phyloP scores from a whole-genome alignment of 2,797 vertebrate species.

The Halcyon badia region DNA sequence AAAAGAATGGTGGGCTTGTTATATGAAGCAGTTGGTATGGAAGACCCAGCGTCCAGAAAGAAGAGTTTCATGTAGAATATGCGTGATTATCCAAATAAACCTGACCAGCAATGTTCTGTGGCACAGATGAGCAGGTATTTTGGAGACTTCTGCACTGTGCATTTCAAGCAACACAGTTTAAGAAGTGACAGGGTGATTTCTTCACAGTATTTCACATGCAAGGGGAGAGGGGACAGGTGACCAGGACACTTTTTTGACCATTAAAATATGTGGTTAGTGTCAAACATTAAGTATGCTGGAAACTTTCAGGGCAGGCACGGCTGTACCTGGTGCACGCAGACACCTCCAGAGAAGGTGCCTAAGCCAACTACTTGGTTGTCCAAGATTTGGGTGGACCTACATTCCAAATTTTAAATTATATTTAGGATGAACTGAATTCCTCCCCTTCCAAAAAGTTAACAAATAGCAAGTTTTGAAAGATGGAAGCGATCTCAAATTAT shows the following conservation, averaged over 20 bases:
- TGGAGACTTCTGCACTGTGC: no score
- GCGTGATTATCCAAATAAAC: background rate
- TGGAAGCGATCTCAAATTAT: background rate
- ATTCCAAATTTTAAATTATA: background rate
- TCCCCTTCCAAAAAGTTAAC: background rate
- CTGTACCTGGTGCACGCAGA: background rate
- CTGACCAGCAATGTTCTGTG: accelerated
- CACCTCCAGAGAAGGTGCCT: background rate
- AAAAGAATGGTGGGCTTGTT: background rate
- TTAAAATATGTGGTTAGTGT: background rate
- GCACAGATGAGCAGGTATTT: background rate
- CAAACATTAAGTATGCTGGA: background rate
- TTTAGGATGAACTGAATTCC: background rate
- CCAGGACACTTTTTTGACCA: background rate
- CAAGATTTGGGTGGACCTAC: background rate
- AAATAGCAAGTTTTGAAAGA: background rate
- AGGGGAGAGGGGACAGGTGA: background rate
- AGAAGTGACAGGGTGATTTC: no score
- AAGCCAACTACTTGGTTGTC: background rate
- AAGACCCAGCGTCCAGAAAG: background rate
- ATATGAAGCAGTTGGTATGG: background rate
- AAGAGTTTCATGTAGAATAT: background rate
- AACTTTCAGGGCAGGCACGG: background rate
- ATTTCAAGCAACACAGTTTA: no score
- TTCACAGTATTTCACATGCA: no score